A percentile compares a stretch with the other conserved stretches of the same genome.
phyloP scores from a whole-genome alignment of 64 coral and sea anemone genomes.

The Porites australiensis region DNA sequence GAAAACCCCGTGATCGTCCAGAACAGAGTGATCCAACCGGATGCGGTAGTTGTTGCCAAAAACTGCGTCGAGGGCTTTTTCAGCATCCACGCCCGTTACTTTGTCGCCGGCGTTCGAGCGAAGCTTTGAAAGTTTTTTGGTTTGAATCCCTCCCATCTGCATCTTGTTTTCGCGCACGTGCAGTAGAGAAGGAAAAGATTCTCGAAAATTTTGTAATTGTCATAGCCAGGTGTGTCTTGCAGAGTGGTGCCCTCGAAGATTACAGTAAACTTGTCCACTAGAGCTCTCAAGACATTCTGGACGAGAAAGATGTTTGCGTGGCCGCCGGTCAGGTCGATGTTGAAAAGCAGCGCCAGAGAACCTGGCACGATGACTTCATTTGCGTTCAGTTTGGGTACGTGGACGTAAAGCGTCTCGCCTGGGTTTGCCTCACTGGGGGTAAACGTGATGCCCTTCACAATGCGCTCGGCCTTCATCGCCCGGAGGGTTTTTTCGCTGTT shows the following conservation, averaged over 20 bases:
- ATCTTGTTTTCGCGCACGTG: too few relatives aligned
- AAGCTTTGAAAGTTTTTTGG: conserved; percentile 28
- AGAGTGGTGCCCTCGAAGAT: neutral
- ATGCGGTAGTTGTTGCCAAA: conserved; percentile 24
- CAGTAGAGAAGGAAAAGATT: neutral
- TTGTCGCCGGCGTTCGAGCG: conserved; percentile 37
- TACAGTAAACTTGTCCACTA: neutral
- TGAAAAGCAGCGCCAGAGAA: too few relatives aligned
- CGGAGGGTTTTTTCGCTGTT: too few relatives aligned
- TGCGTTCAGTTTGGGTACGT: too few relatives aligned
- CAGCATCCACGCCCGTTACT: conserved; percentile 17
- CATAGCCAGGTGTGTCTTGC: neutral
- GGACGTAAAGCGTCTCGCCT: too few relatives aligned
- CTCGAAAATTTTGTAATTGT: neutral
- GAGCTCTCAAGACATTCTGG: neutral
- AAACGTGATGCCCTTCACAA: too few relatives aligned
- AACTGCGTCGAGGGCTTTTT: conserved; percentile 10
- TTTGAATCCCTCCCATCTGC: neutral
- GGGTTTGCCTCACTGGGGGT: too few relatives aligned
- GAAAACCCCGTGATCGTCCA: conserved; percentile 39
- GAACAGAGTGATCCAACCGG: conserved; percentile 24
- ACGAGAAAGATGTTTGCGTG: neutral
- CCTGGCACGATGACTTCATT: too few relatives aligned
- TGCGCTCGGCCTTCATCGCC: too few relatives aligned
- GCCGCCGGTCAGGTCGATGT: neutral